A percentile compares a stretch with the other conserved stretches of the same genome.
Evolutionary conservation across 2,888 invertebrate genomes (phyloP).

Genomic region (Micropterix aruncella): DNA sequence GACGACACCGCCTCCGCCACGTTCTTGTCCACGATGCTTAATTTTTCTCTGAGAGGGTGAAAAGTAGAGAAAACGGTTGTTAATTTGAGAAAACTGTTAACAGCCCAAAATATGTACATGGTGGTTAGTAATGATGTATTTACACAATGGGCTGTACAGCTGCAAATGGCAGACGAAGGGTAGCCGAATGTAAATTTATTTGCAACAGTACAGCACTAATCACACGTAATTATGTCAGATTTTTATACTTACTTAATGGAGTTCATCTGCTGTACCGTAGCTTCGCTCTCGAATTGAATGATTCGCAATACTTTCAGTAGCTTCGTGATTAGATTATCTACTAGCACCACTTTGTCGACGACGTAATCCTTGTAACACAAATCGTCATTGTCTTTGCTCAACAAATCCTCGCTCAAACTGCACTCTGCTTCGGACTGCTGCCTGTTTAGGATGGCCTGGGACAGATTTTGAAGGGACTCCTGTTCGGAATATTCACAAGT

Average conservation of each 20-base stretch:
- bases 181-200: too few species aligned
- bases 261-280: constrained; percentile 48
- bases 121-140: too few species aligned
- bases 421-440: constrained; percentile 48
- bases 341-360: constrained; percentile 60
- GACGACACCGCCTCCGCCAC: constrained; percentile 33
- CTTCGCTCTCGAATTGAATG: constrained; percentile 56
- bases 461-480: constrained; percentile 64
- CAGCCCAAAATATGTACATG: too few species aligned
- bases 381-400: constrained; percentile 16
- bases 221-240: too few species aligned
- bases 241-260: constrained; percentile 49
- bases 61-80: too few species aligned
- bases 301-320: constrained; percentile 58
- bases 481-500: constrained; percentile 29
- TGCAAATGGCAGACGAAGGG: too few species aligned
- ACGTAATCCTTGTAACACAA: constrained; percentile 5
- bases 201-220: too few species aligned
- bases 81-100: too few species aligned
- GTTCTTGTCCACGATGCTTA: constrained; percentile 31
- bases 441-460: constrained; percentile 60
- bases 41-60: constrained; percentile 31
- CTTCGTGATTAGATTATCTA: constrained; percentile 61
- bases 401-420: constrained; percentile 25
- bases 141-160: too few species aligned